Conservation (phyloP, 92 coral and sea anemone species). For the Bergia puertoricense region DNA sequence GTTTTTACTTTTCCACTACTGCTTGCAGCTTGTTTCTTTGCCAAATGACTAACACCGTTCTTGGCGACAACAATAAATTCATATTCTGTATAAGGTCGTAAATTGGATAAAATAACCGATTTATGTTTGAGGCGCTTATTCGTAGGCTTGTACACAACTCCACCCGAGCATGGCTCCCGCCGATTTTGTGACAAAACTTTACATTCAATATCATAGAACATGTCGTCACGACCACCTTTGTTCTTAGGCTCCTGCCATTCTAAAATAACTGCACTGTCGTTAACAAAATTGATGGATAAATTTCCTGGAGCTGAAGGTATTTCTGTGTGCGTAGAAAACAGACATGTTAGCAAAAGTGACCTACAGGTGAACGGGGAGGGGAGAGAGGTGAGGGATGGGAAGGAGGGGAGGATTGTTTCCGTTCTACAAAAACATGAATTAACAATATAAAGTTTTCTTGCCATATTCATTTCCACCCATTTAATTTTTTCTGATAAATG, state of each 20-base stretch:
- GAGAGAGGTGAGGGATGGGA: not conserved
- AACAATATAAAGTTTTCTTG: no score
- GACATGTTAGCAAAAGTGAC: not conserved
- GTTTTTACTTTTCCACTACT: not conserved
- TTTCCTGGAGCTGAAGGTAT: conserved; percentile 35
- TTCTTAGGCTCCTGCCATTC: conserved; percentile 9
- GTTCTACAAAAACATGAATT: no score
- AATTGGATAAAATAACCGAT: conserved; percentile 2
- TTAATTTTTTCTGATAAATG: no score
- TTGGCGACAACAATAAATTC: not conserved
- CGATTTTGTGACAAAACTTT: not conserved
- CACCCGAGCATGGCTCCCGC: not conserved
- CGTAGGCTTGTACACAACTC: conserved; percentile 2
- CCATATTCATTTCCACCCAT: no score
- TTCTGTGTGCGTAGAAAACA: not conserved
- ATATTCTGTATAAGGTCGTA: not conserved
- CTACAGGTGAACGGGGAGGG: not conserved
- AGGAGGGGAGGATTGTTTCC: not conserved
- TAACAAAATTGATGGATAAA: not conserved
- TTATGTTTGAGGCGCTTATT: not conserved
- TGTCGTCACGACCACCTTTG: conserved; percentile 28
- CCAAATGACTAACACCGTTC: not conserved
- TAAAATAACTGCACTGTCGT: not conserved
- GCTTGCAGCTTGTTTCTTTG: not conserved
- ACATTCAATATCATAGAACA: not conserved